A percentile compares a stretch with the other conserved stretches of the same genome.
Evolutionary conservation across 2,113 vertebrate species (phyloP).

Genomic region (Martes martes): DNA sequence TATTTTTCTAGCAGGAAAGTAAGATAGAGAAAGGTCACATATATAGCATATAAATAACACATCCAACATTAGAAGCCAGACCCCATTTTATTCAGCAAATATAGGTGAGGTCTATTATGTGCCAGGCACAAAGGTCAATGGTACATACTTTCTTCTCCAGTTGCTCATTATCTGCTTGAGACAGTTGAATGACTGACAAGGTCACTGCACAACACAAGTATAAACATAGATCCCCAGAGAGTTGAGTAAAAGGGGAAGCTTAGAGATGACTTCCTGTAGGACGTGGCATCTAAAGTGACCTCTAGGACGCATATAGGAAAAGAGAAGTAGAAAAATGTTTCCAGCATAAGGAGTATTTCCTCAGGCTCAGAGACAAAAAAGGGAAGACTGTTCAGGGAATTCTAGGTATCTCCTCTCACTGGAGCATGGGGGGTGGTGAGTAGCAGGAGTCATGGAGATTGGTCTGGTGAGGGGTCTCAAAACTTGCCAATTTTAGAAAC

Average conservation of each 20-base stretch:
- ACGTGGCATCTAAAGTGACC: neutral
- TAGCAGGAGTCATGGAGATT: neutral
- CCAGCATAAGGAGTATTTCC: neutral
- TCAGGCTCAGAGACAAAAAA: neutral
- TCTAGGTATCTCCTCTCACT: neutral
- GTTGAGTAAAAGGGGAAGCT: neutral
- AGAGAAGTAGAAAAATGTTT: neutral
- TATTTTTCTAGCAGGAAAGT: neutral
- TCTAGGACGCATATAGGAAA: neutral
- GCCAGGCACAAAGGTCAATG: no score
- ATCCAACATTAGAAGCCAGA: neutral
- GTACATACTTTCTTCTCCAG: neutral
- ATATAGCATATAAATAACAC: neutral
- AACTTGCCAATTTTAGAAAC: neutral
- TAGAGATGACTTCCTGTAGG: neutral
- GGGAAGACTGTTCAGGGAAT: fast-evolving
- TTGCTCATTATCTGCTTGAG: neutral
- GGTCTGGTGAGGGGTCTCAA: fast-evolving
- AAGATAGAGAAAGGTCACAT: neutral
- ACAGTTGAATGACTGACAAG: neutral
- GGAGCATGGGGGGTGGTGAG: neutral
- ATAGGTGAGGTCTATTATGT: neutral
- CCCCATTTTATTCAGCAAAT: neutral
- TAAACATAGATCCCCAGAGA: neutral
- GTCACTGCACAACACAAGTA: neutral